Evolutionary conservation across 2,888 invertebrate genomes (phyloP).

Genomic region (Autographa pulchrina): DNA sequence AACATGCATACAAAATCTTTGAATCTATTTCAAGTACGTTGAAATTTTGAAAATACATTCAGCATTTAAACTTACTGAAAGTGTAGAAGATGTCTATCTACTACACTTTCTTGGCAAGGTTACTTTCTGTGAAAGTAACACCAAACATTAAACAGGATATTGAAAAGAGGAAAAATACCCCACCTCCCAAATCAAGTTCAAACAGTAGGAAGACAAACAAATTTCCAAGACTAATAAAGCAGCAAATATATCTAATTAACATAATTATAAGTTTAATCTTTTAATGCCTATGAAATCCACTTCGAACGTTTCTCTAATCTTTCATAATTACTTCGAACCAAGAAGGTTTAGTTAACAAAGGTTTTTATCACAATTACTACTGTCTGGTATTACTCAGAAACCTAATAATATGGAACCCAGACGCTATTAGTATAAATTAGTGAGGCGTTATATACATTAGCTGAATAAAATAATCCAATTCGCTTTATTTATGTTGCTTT

Average conservation of each 20-base stretch:
- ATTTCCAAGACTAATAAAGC: no score
- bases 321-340: constrained; percentile 1
- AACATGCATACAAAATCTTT: no score
- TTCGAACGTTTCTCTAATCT: neutral
- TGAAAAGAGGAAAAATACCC: no score
- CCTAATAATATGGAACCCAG: neutral
- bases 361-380: neutral
- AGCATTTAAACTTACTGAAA: no score
- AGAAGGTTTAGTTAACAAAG: neutral
- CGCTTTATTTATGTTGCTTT: neutral
- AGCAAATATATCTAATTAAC: neutral
- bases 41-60: no score
- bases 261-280: neutral
- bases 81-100: no score
- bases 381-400: neutral
- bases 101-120: no score
- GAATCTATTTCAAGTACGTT: no score
- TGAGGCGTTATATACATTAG: neutral
- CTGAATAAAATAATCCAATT: neutral
- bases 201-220: no score
- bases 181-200: no score
- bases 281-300: neutral
- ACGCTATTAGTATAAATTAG: neutral
- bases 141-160: no score
- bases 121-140: no score